These are phyloP conservation scores for Fukomys damarensis DNA, from an alignment of 2,113 vertebrate species.

Conservation along the genomic window DNA sequence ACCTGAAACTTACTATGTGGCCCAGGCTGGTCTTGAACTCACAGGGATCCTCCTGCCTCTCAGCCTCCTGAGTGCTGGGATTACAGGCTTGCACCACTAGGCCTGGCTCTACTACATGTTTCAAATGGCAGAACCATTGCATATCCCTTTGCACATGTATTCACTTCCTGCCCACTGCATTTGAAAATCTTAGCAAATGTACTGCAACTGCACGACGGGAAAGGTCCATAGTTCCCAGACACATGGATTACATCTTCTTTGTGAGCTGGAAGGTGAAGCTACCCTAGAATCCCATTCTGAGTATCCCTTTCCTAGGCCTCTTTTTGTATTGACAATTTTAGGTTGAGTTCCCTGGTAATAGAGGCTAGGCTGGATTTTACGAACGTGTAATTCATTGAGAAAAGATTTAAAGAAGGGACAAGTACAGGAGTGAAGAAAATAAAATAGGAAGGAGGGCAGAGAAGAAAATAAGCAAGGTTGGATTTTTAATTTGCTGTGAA, in stretches of 20 bases:
- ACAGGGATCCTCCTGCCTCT: no score
- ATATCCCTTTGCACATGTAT: neutral
- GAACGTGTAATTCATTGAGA: neutral
- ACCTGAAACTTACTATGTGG: no score
- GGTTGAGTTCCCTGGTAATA: neutral
- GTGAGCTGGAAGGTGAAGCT: neutral
- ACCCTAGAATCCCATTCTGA: fast-evolving
- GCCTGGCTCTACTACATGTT: neutral
- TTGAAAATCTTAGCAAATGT: neutral
- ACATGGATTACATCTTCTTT: neutral
- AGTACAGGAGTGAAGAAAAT: neutral
- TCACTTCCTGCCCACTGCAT: neutral
- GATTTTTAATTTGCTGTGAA: neutral
- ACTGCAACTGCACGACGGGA: neutral
- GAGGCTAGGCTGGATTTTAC: neutral
- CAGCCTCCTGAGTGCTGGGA: no score
- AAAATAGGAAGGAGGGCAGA: neutral
- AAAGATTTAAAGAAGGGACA: neutral
- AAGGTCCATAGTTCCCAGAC: fast-evolving
- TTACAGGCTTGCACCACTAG: no score
- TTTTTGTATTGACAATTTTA: neutral
- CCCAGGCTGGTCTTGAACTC: no score
- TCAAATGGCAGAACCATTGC: neutral
- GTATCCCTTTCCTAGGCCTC: neutral
- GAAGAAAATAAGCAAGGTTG: neutral